These are phyloP conservation scores for Notarius quadriscutis DNA, from an alignment of 2,113 vertebrate genomes.

Conservation along the genomic window DNA sequence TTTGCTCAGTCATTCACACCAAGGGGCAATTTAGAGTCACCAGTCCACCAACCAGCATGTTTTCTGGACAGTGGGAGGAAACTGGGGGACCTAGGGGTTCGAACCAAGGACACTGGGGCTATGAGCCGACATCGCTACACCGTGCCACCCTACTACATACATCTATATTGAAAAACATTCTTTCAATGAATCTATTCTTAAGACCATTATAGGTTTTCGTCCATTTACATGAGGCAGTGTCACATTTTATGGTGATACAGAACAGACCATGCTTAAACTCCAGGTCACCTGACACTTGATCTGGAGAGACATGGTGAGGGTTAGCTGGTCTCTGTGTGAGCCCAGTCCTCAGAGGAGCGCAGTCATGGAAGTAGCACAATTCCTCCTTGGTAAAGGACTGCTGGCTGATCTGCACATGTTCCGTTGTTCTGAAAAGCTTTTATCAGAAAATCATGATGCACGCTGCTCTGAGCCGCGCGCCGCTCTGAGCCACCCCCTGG, in stretches of 20 bases:
- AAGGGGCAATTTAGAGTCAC: background rate
- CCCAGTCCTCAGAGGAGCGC: background rate
- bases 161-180: slow-evolving; percentile 58
- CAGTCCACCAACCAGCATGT: background rate
- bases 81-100: background rate
- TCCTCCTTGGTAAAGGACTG: background rate
- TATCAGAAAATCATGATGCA: slow-evolving; percentile 29
- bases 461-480: slow-evolving; percentile 44
- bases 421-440: slow-evolving; percentile 30
- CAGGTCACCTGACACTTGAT: slow-evolving; percentile 55
- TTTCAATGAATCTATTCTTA: slow-evolving; percentile 71
- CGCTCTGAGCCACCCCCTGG: slow-evolving; percentile 48
- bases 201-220: slow-evolving; percentile 63
- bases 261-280: slow-evolving; percentile 60
- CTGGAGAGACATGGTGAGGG: slow-evolving; percentile 11
- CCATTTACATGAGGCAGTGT: slow-evolving; percentile 66
- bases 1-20: too few relatives aligned
- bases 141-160: background rate
- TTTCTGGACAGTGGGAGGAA: background rate
- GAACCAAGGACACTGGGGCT: background rate
- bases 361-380: background rate
- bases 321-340: background rate
- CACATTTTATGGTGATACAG: slow-evolving; percentile 56
- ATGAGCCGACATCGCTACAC: background rate
- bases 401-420: slow-evolving; percentile 9